These are phyloP conservation scores for Tethya wilhelma DNA, from an alignment of 37 sponge, comb jelly and placozoan genomes.

Conservation along the genomic window DNA sequence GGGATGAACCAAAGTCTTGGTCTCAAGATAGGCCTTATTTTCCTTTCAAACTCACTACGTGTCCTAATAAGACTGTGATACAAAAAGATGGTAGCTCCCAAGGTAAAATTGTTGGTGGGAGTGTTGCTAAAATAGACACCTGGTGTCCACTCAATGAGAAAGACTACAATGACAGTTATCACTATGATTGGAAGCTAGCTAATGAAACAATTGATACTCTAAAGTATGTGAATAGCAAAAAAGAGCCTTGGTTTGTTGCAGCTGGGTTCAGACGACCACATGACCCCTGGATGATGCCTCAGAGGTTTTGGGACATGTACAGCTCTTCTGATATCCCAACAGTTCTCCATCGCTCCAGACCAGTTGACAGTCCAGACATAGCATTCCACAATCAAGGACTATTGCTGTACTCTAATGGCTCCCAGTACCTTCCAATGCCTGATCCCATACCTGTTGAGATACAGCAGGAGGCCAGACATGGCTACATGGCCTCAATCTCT, in stretches of 20 bases:
- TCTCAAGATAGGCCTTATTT: conserved; percentile 33
- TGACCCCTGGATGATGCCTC: conserved; percentile 31
- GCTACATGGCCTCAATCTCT: conserved; percentile 19
- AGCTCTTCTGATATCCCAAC: background rate
- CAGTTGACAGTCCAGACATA: conserved; percentile 9
- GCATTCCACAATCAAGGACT: conserved; percentile 33
- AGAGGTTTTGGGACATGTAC: conserved; percentile 41
- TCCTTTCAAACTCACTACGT: background rate
- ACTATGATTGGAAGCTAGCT: conserved; percentile 21
- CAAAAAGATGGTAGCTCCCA: too few relatives aligned
- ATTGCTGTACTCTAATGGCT: background rate
- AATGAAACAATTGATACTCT: conserved; percentile 25
- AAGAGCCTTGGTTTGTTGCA: conserved; percentile 25
- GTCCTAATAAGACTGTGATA: conserved; percentile 1
- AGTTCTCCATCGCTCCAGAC: background rate
- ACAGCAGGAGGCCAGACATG: conserved; percentile 27
- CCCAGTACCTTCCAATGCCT: conserved; percentile 29
- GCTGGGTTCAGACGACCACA: conserved; percentile 27
- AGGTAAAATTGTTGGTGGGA: background rate
- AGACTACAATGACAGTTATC: conserved; percentile 19
- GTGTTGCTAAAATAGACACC: background rate
- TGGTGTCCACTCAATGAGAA: conserved; percentile 33
- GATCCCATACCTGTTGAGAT: conserved; percentile 16
- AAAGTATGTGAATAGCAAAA: conserved; percentile 21
- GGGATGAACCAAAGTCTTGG: conserved; percentile 51